Conservation (phyloP, 2,888 invertebrate species). For the Drosophila meridiana region DNA sequence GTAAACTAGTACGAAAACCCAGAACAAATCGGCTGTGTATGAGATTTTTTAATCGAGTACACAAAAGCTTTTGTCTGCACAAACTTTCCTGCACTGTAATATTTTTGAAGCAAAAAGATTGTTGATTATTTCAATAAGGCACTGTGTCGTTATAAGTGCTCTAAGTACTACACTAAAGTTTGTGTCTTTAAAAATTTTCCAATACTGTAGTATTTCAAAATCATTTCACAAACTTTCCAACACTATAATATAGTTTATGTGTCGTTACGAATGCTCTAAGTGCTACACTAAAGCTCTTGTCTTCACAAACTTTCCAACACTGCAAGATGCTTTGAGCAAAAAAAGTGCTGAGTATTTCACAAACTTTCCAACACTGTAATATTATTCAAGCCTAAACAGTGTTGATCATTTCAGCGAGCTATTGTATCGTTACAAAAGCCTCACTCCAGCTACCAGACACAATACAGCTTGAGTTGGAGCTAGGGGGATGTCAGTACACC, state of each 20-base stretch:
- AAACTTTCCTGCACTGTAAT: background rate
- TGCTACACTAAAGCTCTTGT: too few relatives aligned
- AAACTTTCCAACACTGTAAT: background rate
- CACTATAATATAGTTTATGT: too few relatives aligned
- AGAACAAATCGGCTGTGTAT: background rate
- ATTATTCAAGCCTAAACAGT: background rate
- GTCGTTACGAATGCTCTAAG: too few relatives aligned
- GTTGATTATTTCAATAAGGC: background rate
- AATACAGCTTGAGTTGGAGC: background rate
- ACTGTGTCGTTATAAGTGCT: too few relatives aligned
- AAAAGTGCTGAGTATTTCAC: background rate
- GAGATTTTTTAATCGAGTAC: background rate
- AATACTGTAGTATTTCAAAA: too few relatives aligned
- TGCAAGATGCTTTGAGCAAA: too few relatives aligned
- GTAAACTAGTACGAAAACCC: background rate
- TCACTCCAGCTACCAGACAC: background rate
- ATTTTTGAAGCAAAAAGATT: background rate
- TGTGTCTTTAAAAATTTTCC: too few relatives aligned
- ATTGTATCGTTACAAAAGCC: background rate
- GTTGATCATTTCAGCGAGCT: conserved; percentile 1
- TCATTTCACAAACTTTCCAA: too few relatives aligned
- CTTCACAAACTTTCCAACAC: too few relatives aligned
- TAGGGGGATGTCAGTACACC: background rate
- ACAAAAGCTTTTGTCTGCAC: background rate
- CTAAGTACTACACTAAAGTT: too few relatives aligned